Base-by-base conservation (phyloP, 2,797 vertebrate species). In the Phrynocephalus guinanensis region DNA sequence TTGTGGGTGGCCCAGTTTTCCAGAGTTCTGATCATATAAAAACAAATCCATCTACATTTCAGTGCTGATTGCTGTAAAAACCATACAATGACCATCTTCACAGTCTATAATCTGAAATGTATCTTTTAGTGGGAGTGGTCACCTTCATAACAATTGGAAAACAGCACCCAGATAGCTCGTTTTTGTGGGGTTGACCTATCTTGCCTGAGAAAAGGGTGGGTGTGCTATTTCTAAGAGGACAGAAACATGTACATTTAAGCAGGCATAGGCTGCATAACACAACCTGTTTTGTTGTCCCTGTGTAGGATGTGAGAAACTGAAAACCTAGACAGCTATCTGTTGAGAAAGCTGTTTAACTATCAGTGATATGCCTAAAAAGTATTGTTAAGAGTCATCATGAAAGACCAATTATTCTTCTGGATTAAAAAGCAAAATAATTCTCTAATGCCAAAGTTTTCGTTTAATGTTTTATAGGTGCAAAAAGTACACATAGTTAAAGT, bases 301-400 rank as follows among this genome's bases (percentile, higher is more conserved):
- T 60, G 66, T 44, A 76, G 26, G 28, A 76, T 76, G 26, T 70
- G 78, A 68, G 24, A 88, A 88, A 76, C 30, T 26, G 30, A 88
- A 76, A 72, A 76, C 67, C 24, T 50, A 56, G 56, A 38, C 56
- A 22, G 71, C 26, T 20, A 38, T 85, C 70, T 56, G 38, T 88
- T 82, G 71, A 44, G 78, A 88, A 85, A 88, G 71, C 18, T 73
- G 78, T 76, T 82, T 5, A 92, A 92, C 91, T 48, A 86, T 84
- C 86, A 86, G 87, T 80, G 89, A 82, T 0, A 0, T 33, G 90
- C 90, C 56, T 85, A 77, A 91, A 94, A 91, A 92, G 92, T 93
- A 91, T 91, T 91, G 90, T 90, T 93, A 92, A 91, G 86, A 93
- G 91, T 94, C 91, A 92, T 93, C 91, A 92, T 93, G 92, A 87